A percentile compares a stretch with the other conserved stretches of the same genome.
These are phyloP conservation scores for Lamellibrachia luymesi DNA, from an alignment of 1,140 invertebrate species.

Conservation along the genomic window DNA sequence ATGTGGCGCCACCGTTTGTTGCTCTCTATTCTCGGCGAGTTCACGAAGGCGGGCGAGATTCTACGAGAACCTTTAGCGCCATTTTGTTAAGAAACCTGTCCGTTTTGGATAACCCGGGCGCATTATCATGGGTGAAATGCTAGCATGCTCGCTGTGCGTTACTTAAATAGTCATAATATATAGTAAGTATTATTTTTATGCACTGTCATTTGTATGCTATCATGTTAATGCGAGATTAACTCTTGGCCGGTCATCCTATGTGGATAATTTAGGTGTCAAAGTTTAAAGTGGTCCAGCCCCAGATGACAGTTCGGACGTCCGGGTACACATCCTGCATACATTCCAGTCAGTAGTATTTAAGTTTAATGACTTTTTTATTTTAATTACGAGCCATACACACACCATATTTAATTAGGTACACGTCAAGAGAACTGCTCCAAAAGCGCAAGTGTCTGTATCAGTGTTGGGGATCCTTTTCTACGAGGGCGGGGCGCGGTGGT, in stretches of 20 bases:
- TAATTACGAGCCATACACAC: background rate
- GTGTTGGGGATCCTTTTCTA: background rate
- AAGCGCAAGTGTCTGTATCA: background rate
- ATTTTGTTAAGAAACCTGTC: constrained; percentile 19
- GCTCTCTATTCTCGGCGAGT: background rate
- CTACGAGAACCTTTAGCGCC: constrained; percentile 15
- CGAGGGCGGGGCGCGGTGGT: too few species aligned
- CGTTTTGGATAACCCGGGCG: constrained; percentile 1
- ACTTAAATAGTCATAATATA: background rate
- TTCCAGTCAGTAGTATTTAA: background rate
- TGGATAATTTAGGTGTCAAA: background rate
- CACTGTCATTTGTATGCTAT: background rate
- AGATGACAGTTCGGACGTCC: background rate
- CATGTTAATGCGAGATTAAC: background rate
- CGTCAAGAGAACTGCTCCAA: background rate
- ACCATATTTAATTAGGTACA: background rate
- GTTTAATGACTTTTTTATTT: background rate
- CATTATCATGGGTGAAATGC: background rate
- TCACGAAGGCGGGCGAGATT: background rate
- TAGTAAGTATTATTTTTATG: constrained; percentile 6
- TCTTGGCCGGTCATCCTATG: background rate
- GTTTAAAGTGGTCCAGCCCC: background rate
- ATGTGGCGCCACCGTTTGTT: too few species aligned
- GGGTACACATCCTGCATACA: background rate
- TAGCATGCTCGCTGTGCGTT: background rate